Percentiles rank a stretch among this genome's conserved stretches.
Evolutionary conservation across 2,113 vertebrate genomes (phyloP).

Genomic region (Phoenicopterus ruber): DNA sequence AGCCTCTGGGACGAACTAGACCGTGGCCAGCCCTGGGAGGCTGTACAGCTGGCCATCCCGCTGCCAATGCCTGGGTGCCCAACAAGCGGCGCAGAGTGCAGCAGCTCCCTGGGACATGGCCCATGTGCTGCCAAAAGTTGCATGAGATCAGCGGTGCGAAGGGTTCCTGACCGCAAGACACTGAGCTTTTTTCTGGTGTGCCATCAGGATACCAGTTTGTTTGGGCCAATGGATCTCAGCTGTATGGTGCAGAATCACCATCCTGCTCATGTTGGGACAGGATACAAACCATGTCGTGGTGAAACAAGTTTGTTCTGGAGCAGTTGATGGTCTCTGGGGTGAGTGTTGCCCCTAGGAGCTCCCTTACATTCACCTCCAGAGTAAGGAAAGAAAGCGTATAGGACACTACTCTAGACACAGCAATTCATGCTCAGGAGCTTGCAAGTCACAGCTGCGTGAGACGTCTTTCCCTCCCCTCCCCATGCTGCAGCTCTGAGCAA

Average conservation of each 20-base stretch:
- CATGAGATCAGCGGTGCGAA: background rate
- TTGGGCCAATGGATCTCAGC: background rate
- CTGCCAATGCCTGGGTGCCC: background rate
- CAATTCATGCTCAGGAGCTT: background rate
- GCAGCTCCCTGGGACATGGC: background rate
- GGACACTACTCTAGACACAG: background rate
- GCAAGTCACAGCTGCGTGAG: background rate
- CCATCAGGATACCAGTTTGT: fast-evolving
- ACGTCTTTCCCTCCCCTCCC: background rate
- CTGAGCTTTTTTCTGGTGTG: background rate
- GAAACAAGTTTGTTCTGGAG: background rate
- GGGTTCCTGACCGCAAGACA: background rate
- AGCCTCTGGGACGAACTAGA: background rate
- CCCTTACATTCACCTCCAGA: background rate
- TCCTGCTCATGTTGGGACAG: background rate
- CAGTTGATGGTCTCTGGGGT: background rate
- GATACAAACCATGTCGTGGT: background rate
- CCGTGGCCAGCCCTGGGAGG: background rate
- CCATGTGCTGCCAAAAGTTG: background rate
- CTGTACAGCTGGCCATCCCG: background rate
- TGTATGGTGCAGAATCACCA: background rate
- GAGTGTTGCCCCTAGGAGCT: background rate
- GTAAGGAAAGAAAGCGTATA: background rate
- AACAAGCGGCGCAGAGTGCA: background rate
- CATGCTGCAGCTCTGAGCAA: background rate